Base-by-base conservation (phyloP, 2,888 invertebrate genomes). In the Molorchus minor region DNA sequence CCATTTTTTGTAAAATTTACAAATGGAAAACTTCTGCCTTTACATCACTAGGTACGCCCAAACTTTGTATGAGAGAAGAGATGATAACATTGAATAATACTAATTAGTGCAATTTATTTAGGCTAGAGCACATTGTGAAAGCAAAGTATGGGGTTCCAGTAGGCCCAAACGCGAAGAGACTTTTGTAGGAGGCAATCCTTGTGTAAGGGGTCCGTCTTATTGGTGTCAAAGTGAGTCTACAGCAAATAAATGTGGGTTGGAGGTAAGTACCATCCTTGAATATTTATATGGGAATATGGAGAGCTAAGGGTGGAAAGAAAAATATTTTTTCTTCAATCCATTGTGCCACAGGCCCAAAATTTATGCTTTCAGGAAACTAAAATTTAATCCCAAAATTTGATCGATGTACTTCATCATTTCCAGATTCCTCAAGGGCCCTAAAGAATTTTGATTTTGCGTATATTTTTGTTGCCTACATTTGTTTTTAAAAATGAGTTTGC, bases 181-280 rank as follows among this genome's bases (percentile, higher is more conserved):
- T n/a, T 8, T 54, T 5, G n/a, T 63, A 10, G 87, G 87, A 15
- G 78, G 80, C 45, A 81, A 84, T 15, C 84, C 84, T 69, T 93
- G 92, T 77, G 88, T 88, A 3, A 88, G 87, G 85, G 92, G 92
- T 4, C 91, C 91, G 0, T 80, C 85, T 1, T 91, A 88, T 74
- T 92, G 92, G 92, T 93, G 92, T 78, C 81, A 80, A 55, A 85
- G 83, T 67, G 71, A 77, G 43, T 74, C 73, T 36, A 79, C 79
- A 62, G 84, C 84, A 13, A 73, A 75, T 35, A 76, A 84, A 73
- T 82, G 83, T 79, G 75, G 83, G 73, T 84, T 84, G 79, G 74
- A 82, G 73, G 86, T 86, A 81, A 78, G 21, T 7, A 20, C 21
- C 12, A 5, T 21, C 80, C 13, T 21, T n/a, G 25, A 17, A 40